These are phyloP conservation scores for Sylvilagus bachmani DNA, from an alignment of 2,113 vertebrate genomes.

Conservation along the genomic window DNA sequence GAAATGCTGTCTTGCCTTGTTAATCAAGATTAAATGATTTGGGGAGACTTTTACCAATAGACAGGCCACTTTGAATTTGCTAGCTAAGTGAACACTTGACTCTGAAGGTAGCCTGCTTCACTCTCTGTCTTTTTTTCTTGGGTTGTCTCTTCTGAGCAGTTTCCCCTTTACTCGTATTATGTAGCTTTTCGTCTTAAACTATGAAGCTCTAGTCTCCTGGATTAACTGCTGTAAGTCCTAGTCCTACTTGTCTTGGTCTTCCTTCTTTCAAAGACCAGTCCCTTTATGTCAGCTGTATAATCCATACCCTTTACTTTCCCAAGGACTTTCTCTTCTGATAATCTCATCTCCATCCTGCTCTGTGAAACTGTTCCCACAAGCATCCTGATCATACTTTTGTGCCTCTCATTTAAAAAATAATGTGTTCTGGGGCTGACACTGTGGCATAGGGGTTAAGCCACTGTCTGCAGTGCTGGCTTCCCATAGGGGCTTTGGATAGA, in stretches of 20 bases:
- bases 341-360: neutral
- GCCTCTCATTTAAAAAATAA: neutral
- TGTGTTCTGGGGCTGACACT: too few species aligned
- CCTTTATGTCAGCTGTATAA: neutral
- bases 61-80: neutral
- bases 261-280: neutral
- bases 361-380: neutral
- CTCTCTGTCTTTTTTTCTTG: neutral
- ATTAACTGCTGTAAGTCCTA: neutral
- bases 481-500: too few species aligned
- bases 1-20: neutral
- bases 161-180: neutral
- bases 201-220: neutral
- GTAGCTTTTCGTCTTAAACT: neutral
- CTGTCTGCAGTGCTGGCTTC: too few species aligned
- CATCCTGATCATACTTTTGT: neutral
- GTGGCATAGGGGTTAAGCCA: too few species aligned
- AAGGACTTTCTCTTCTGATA: neutral
- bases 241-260: neutral
- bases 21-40: neutral
- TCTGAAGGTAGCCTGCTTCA: neutral
- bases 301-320: neutral
- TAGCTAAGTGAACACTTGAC: conserved; percentile 9
- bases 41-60: neutral
- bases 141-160: neutral